A percentile compares a stretch with the other conserved stretches of the same genome.
phyloP scores from a whole-genome alignment of 2,113 vertebrate species.

The cattle (Bos taurus) region ARS-UCD2.0 NC_037356.1:40338001-40338500 shows the following conservation, averaged over 20 bases:
- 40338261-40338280: background rate
- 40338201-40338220: background rate
- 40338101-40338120: background rate
- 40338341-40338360: background rate
- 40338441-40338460: background rate
- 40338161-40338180: background rate
- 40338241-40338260: background rate
- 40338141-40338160: background rate
- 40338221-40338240: background rate
- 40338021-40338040: background rate
- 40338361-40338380: background rate
- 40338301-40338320: background rate
- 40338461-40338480: background rate
- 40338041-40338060: background rate
- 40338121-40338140: background rate
- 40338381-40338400: background rate
- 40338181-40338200: background rate
- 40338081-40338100: background rate
- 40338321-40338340: background rate
- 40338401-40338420: background rate
- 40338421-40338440: background rate
- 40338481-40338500: too few relatives aligned
- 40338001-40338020: background rate
- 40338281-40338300: background rate
- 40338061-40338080: background rate